Evolutionary conservation across 1,140 invertebrate species (phyloP), one percentile per base, ranked within the genome.

Genomic region (Cyrtorhinus lividipennis): DNA sequence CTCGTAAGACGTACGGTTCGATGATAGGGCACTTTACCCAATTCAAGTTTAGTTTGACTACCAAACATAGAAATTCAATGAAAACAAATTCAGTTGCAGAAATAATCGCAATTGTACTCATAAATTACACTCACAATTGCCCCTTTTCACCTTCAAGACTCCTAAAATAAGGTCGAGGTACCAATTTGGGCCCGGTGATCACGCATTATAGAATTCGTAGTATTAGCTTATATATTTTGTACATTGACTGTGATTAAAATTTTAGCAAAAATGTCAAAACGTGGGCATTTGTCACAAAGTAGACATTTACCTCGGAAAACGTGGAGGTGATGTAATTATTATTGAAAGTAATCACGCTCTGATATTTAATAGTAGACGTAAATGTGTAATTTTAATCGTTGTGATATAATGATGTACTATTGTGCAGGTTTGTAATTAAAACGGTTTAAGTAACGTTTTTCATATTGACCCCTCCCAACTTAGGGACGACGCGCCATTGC

Each of bases 181-280:
- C n/a, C n/a, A n/a, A n/a, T n/a, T n/a, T n/a, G n/a, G 48, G 48
- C 20, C 18, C 20, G 10, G 48, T 53, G 48, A 53, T 10, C 48
- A 53, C 20, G 48, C 48, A 20, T 22, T 53, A 20, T 53, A 5
- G 8, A 53, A 22, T 5, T 12, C 10, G 48, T 53, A 53, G 48
- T n/a, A 15, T 10, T 53, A 53, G 48, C 5, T 53, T 53, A n/a
- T n/a, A n/a, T 53, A 22, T 5, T 56, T 27, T 62, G 62, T 56
- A 56, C 53, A 56, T 62, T 59, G 58, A 59, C 58, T 59, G 58
- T 59, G 58, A 59, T 59, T 59, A 58, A 58, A 27, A 12, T 23
- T n/a, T 57, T 57, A 23, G 24, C 13, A 24, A 57, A n/a, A n/a
- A 57, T 24, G 24, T 57, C 56, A 57, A 57, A 57, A 56, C 30